These are phyloP conservation scores for Hypomesus transpacificus DNA, from an alignment of 2,113 vertebrate genomes.

Conservation along the genomic window DNA sequence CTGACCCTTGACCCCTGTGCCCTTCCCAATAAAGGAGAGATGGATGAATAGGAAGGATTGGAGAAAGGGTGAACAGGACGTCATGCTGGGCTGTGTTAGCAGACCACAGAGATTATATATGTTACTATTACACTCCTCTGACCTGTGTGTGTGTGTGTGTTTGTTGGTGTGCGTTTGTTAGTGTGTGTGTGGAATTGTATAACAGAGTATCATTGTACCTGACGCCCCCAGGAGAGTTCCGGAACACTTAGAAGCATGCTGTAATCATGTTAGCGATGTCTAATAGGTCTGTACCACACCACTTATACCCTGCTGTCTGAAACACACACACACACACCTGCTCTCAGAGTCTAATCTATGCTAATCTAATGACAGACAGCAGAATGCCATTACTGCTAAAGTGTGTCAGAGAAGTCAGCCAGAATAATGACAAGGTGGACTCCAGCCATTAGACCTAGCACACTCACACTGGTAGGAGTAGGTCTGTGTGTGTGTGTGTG, in stretches of 20 bases:
- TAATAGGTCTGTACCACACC: not conserved
- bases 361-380: constrained; percentile 3
- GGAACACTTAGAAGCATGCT: constrained; percentile 1
- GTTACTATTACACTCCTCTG: not conserved
- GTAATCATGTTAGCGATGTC: not conserved
- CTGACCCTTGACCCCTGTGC: not conserved
- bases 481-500: too few species aligned
- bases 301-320: not conserved
- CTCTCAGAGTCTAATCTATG: not conserved
- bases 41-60: too few species aligned
- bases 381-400: constrained; percentile 3
- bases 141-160: not conserved
- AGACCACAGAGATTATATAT: too few species aligned
- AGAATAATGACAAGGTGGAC: constrained; percentile 5
- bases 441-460: not conserved
- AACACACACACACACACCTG: constrained; percentile 3
- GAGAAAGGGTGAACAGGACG: too few species aligned
- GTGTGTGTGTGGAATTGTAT: not conserved
- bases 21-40: too few species aligned
- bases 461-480: not conserved
- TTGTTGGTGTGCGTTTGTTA: not conserved
- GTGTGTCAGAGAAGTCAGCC: not conserved
- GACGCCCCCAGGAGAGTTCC: not conserved
- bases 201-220: not conserved
- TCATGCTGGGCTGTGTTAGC: too few species aligned